These are phyloP conservation scores for Perizoma affinitatum DNA, from an alignment of 2,888 invertebrate genomes.

Conservation along the genomic window DNA sequence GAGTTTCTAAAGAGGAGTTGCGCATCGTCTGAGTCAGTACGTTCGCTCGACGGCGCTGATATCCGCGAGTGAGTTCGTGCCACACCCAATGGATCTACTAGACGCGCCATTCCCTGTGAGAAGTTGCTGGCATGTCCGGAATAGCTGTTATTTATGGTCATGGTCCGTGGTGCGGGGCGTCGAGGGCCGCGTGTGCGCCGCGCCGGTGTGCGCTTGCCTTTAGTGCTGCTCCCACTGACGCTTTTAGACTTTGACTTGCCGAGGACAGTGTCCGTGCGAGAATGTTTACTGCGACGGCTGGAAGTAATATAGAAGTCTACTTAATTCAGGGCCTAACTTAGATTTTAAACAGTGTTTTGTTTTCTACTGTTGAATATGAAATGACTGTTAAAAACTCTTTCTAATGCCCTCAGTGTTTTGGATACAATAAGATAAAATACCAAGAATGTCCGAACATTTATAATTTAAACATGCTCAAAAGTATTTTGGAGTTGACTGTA, in stretches of 20 bases:
- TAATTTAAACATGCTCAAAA: too few relatives aligned
- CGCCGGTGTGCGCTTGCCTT: slow-evolving; percentile 50
- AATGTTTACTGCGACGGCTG: slow-evolving; percentile 65
- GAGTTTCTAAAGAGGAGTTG: slow-evolving; percentile 57
- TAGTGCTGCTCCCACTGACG: slow-evolving; percentile 40
- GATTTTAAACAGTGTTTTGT: too few relatives aligned
- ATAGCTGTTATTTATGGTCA: slow-evolving; percentile 22
- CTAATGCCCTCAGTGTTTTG: too few relatives aligned
- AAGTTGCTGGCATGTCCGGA: slow-evolving; percentile 36
- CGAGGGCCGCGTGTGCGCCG: slow-evolving; percentile 51
- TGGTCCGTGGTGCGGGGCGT: slow-evolving; percentile 37
- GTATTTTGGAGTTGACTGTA: neutral
- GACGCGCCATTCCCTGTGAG: slow-evolving; percentile 21
- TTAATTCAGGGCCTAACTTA: too few relatives aligned
- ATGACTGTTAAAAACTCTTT: too few relatives aligned
- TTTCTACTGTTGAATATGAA: too few relatives aligned
- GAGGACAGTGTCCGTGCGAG: slow-evolving; percentile 46
- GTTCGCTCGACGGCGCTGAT: slow-evolving; percentile 71
- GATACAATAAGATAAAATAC: too few relatives aligned
- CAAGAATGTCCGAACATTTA: too few relatives aligned
- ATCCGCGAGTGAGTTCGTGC: slow-evolving; percentile 40
- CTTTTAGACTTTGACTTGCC: slow-evolving; percentile 52
- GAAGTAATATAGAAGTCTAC: slow-evolving; percentile 3
- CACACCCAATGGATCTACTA: slow-evolving; percentile 22
- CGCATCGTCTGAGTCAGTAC: slow-evolving; percentile 74